Evolutionary conservation across 1,140 invertebrate genomes (phyloP), one percentile per base, ranked within the genome.

Genomic region (Macrosteles quadrilineatus): DNA sequence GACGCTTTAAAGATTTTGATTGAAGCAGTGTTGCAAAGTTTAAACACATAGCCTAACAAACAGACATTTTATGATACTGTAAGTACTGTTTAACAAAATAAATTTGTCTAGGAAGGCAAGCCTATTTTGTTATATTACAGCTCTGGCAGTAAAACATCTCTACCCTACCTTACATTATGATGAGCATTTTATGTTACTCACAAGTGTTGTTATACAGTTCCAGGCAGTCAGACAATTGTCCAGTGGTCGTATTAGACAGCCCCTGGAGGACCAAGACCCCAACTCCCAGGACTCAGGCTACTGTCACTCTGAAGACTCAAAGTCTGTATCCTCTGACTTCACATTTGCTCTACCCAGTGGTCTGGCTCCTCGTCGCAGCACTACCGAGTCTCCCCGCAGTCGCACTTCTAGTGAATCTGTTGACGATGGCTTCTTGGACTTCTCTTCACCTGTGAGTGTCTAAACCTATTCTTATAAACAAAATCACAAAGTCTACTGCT

Each of bases 351-450:
- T 85, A 68, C 87, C 85, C 4, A 74, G 81, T 36, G 82, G 81
- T 1, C 77, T 85, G 2, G 83, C 84, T 0, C 84, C 84, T 1
- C 75, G 76, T 73, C 75, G 79, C 72, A 76, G 83, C 81, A 70
- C 83, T 79, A 70, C 78, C 27, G 75, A 81, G 71, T 78, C 77
- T 73, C 78, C 78, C 59, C 78, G 77, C 31, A 27, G 76, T 4
- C 14, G 55, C n/a, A 14, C 53, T 63, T 57, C 77, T 0, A 81
- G 80, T 71, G 85, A 87, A 53, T 87, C 85, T 0, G 84, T 85
- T 75, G 87, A 88, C 64, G 89, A 91, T 74, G 88, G 88, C 11
- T 89, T 89, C 72, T 83, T 87, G 72, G 89, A 91, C 19, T 80
- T 91, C 40, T 84, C 87, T 50, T 68, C 55, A 36, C 40, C 31